These are phyloP conservation scores for Hephaestus fuliginosus DNA, from an alignment of 2,797 vertebrate species.

Conservation along the genomic window DNA sequence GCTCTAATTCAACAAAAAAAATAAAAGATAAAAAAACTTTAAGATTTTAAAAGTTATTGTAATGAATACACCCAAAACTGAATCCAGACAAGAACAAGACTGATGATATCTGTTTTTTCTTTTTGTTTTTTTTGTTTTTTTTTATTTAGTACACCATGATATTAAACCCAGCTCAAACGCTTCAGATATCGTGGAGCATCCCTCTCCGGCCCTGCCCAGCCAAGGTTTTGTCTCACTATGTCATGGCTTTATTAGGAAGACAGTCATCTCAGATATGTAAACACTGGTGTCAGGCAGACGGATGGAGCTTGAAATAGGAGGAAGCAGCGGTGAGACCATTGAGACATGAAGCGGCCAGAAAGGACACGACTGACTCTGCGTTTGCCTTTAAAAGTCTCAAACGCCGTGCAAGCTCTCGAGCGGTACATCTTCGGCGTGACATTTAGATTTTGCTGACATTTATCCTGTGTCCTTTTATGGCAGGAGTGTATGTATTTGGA, in stretches of 20 bases:
- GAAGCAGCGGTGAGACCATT: not conserved
- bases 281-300: constrained; percentile 42
- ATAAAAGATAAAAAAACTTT: too few relatives aligned
- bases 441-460: constrained; percentile 22
- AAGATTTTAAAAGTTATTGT: not conserved
- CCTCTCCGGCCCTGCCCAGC: not conserved
- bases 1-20: too few relatives aligned
- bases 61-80: not conserved
- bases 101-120: not conserved
- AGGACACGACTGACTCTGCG: constrained; percentile 1
- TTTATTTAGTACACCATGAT: not conserved
- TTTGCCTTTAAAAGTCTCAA: constrained; percentile 9
- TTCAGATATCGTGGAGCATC: not conserved
- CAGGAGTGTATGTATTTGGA: not conserved
- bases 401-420: too few relatives aligned
- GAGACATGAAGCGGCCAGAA: constrained; percentile 19
- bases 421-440: not conserved
- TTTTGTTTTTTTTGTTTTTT: not conserved
- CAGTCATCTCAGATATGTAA: constrained; percentile 64
- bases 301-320: constrained; percentile 42
- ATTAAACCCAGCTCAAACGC: not conserved
- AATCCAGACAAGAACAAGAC: not conserved
- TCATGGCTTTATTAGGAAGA: constrained; percentile 64
- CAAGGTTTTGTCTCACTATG: constrained; percentile 20
- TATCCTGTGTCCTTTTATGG: constrained; percentile 3